Percentiles rank a stretch among this genome's conserved stretches.
phyloP scores from a whole-genome alignment of 2,113 vertebrate genomes.

The Antechinus flavipes region DNA sequence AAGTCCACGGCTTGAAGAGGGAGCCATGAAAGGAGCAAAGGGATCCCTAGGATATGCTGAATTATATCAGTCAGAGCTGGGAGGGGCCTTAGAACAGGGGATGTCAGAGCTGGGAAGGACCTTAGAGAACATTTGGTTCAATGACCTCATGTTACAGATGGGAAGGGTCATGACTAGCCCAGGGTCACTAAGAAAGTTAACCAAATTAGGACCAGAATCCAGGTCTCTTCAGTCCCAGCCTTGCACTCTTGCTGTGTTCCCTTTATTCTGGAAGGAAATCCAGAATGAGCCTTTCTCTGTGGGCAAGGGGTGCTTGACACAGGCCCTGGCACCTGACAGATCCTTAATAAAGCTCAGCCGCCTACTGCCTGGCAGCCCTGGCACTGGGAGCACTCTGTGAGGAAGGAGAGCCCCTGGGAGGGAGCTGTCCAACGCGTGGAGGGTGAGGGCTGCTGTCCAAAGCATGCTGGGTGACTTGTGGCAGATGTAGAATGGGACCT shows the following conservation, averaged over 20 bases:
- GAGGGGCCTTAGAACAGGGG: too few species aligned
- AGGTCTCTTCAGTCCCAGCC: too few species aligned
- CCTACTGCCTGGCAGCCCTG: not conserved
- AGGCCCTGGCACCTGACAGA: not conserved
- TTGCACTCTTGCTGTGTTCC: not conserved
- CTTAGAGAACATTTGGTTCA: not conserved
- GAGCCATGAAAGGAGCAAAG: not conserved
- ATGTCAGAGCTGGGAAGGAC: too few species aligned
- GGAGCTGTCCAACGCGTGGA: too few species aligned
- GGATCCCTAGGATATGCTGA: fast-evolving
- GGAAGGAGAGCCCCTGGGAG: not conserved
- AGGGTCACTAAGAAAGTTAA: not conserved
- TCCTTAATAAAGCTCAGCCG: not conserved
- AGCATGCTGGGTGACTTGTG: not conserved
- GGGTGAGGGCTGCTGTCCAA: not conserved
- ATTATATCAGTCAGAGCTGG: too few species aligned
- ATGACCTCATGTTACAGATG: not conserved
- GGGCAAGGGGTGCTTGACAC: not conserved
- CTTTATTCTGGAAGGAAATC: not conserved
- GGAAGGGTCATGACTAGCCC: not conserved
- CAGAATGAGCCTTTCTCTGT: not conserved
- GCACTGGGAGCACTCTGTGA: too few species aligned
- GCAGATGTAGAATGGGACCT: not conserved
- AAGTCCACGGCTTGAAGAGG: not conserved
- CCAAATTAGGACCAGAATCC: not conserved